These are phyloP conservation scores for Grapholita molesta DNA, from an alignment of 1,140 invertebrate genomes.

Conservation along the genomic window DNA sequence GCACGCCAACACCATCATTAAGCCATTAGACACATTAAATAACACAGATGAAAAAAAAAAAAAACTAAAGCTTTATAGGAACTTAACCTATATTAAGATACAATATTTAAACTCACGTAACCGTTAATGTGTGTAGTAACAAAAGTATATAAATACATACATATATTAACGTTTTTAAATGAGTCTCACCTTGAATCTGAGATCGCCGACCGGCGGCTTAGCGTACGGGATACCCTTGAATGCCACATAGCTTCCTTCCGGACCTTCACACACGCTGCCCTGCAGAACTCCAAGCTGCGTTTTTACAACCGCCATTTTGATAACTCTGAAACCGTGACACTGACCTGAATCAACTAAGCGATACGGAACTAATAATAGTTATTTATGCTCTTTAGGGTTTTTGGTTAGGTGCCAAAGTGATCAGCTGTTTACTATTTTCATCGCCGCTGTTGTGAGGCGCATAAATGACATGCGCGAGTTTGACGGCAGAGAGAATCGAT, in stretches of 20 bases:
- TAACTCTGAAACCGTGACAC: conserved; percentile 18
- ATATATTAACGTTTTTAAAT: too few relatives aligned
- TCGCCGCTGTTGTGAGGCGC: background rate
- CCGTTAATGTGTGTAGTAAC: background rate
- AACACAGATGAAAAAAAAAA: too few relatives aligned
- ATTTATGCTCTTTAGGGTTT: background rate
- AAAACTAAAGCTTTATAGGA: too few relatives aligned
- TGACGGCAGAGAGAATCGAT: background rate
- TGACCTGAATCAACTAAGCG: background rate
- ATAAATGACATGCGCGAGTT: conserved; percentile 4
- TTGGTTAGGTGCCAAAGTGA: background rate
- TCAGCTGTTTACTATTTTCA: conserved; percentile 12
- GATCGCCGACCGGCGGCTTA: conserved; percentile 80
- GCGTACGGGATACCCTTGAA: conserved; percentile 85
- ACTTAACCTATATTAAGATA: background rate
- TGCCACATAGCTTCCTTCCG: conserved; percentile 67
- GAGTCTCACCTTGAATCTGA: conserved; percentile 78
- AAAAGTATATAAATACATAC: too few relatives aligned
- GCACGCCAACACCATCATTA: too few relatives aligned
- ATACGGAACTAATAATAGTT: background rate
- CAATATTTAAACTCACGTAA: background rate
- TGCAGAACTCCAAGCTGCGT: conserved; percentile 63
- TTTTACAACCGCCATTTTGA: conserved; percentile 45
- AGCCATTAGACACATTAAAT: too few relatives aligned
- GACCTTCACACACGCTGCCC: conserved; percentile 54